Percentiles rank a stretch among this genome's conserved stretches.
These are phyloP conservation scores for Epinotia nisella DNA, from an alignment of 2,888 invertebrate genomes.

Conservation along the genomic window DNA sequence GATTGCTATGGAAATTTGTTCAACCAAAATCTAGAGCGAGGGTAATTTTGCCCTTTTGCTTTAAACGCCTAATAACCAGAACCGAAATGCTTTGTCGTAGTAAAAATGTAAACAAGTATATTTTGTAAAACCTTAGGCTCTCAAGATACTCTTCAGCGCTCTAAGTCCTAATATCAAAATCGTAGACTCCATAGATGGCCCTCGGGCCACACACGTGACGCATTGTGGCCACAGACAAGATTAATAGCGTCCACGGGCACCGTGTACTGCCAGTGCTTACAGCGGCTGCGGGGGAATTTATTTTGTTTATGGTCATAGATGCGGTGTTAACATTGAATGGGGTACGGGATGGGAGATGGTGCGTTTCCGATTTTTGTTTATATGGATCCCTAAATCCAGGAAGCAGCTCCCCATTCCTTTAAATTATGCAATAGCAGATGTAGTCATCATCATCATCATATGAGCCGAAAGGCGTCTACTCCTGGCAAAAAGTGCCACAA, in stretches of 20 bases:
- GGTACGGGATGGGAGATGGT: constrained; percentile 9
- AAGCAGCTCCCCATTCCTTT: background rate
- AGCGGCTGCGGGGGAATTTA: constrained; percentile 60
- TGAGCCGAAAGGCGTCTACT: too few relatives aligned
- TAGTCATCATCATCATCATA: too few relatives aligned
- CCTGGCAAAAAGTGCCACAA: too few relatives aligned
- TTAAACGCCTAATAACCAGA: too few relatives aligned
- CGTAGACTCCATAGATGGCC: constrained; percentile 31
- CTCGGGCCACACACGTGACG: constrained; percentile 63
- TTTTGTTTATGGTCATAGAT: constrained; percentile 67
- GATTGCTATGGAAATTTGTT: too few relatives aligned
- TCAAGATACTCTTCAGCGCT: background rate
- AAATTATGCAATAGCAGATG: background rate
- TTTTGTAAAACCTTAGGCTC: background rate
- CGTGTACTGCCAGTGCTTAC: constrained; percentile 62
- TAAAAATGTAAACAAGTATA: too few relatives aligned
- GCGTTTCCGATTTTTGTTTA: constrained; percentile 4
- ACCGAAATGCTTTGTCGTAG: too few relatives aligned
- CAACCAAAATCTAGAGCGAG: too few relatives aligned
- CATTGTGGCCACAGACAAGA: constrained; percentile 62
- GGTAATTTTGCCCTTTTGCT: too few relatives aligned
- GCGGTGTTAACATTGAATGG: constrained; percentile 43
- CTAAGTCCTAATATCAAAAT: constrained; percentile 2
- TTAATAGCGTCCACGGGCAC: constrained; percentile 59
- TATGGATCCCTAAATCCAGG: background rate